Base-by-base conservation (phyloP, 2,888 invertebrate species). In the Hypselothyrea guttata region DNA sequence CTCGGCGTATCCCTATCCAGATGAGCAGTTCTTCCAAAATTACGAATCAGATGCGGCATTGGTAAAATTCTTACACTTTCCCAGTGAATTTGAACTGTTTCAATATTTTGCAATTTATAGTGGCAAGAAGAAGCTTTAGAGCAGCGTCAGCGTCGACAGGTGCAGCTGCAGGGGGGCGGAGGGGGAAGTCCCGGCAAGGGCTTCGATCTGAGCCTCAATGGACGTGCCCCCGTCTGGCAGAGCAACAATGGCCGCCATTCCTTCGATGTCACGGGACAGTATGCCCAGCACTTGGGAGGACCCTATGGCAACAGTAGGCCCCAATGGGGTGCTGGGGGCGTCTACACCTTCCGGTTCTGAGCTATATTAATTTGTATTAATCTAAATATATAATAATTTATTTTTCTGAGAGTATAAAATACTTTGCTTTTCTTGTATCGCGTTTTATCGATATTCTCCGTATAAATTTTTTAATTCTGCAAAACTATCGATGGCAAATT, bases 251-350 rank as follows among this genome's bases (percentile, higher is more conserved):
- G 76, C 11, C 72, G 79, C 3, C 88, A 87, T 46, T 75, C 78
- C 0, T 1, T 88, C 1, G 86, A 87, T 49, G 88, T 70, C 1
- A 77, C 79, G 1, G 88, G 69, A 0, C 75, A 82, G 11, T 87
- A 88, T 31, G 70, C 73, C 0, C 88, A 88, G 55, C 89, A 89
- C 48, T 56, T 88, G 31, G 89, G 89, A n/a, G 89, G 88, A 33
- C 89, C 84, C 7, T 88, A 81, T 54, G 89, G 89, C 53, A 89
- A 78, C 31, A 86, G 87, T 34, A 74, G 55, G 1, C 75, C 88
- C n/a, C 71, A 76, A 62, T 51, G 37, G 38, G 75, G 86, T 4
- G 75, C 61, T 3, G 76, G 83, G 0, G 83, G 54, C 1, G 16
- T 11, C 2, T 83, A 76, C 22, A 76, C 76, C 7, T 83, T 41